These are phyloP conservation scores for Corythoichthys intestinalis DNA, from an alignment of 2,113 vertebrate genomes.

Conservation along the genomic window DNA sequence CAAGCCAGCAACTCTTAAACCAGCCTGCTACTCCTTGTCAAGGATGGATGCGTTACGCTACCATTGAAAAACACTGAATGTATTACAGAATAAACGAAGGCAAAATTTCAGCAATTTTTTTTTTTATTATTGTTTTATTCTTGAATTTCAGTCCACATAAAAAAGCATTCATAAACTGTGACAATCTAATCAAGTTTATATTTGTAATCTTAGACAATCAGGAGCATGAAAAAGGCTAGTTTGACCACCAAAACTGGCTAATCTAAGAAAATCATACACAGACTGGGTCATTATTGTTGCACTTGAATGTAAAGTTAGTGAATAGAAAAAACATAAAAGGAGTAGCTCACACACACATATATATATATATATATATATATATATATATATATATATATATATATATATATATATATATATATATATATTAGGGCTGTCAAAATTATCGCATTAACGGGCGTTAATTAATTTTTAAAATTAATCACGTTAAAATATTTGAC, in stretches of 20 bases:
- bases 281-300: neutral
- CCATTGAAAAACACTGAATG: slow-evolving; percentile 48
- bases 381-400: too few species aligned
- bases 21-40: slow-evolving; percentile 51
- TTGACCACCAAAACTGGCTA: neutral
- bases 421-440: too few species aligned
- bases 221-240: neutral
- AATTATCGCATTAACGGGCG: too few species aligned
- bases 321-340: neutral
- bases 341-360: too few species aligned
- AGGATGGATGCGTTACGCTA: slow-evolving; percentile 54
- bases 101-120: neutral
- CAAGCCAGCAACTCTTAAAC: slow-evolving; percentile 64
- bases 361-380: too few species aligned
- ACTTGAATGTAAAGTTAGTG: neutral
- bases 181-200: too few species aligned
- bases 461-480: too few species aligned
- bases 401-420: too few species aligned
- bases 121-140: neutral
- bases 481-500: too few species aligned
- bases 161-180: neutral
- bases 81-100: slow-evolving; percentile 63
- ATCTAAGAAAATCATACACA: neutral
- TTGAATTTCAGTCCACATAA: neutral
- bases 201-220: neutral